Evolutionary conservation across 2,888 invertebrate species (phyloP).

Genomic region (Eupithecia pulchellata): DNA sequence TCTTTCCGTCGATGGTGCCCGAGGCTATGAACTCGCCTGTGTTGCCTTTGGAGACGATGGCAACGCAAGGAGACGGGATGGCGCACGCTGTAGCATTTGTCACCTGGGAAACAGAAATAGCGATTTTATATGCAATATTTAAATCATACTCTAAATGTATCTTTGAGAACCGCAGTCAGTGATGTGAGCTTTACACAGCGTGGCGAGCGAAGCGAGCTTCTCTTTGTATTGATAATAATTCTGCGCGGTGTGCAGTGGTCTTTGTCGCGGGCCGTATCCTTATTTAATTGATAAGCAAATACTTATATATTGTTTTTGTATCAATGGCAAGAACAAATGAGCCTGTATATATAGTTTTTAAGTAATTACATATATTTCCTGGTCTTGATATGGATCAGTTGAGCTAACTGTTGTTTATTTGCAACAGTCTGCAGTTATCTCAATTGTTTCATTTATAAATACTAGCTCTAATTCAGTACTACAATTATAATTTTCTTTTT

Average conservation of each 20-base stretch:
- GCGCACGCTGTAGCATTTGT: conserved; percentile 94
- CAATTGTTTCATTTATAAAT: too few relatives aligned
- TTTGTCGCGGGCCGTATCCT: neutral
- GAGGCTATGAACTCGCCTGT: conserved; percentile 86
- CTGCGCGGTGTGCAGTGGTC: neutral
- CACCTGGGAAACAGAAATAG: conserved; percentile 67
- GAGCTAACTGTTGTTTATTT: too few relatives aligned
- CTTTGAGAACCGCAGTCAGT: neutral
- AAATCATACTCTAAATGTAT: neutral
- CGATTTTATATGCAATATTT: neutral
- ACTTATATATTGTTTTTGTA: too few relatives aligned
- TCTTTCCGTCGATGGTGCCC: conserved; percentile 86
- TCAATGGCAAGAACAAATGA: too few relatives aligned
- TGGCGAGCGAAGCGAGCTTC: neutral
- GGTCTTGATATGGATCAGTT: too few relatives aligned
- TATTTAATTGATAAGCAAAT: too few relatives aligned
- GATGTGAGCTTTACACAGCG: neutral
- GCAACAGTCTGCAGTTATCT: too few relatives aligned
- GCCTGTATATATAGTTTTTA: too few relatives aligned
- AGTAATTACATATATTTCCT: too few relatives aligned
- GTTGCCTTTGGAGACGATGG: conserved; percentile 86
- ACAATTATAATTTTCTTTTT: too few relatives aligned
- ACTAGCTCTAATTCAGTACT: too few relatives aligned
- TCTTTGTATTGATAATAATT: neutral
- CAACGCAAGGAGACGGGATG: conserved; percentile 81